Evolutionary conservation across 2,888 invertebrate genomes (phyloP).

Genomic region (Synanthedon andrenaeformis): DNA sequence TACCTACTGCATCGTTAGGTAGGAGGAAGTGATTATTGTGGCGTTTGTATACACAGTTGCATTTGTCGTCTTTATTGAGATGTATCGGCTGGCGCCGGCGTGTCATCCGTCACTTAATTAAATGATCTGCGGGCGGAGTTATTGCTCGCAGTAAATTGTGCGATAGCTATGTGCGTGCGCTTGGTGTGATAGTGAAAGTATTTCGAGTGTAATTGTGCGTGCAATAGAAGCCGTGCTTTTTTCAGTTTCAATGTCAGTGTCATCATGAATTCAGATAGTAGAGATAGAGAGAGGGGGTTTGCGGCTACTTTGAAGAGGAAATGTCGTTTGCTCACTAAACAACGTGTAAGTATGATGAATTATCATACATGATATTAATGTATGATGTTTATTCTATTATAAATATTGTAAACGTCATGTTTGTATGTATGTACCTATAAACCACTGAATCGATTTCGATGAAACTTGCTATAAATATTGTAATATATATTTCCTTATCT

Average conservation of each 20-base stretch:
- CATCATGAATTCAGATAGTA: constrained; percentile 7
- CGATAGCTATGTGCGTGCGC: background rate
- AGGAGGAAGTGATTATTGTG: constrained; percentile 35
- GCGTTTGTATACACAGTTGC: constrained; percentile 15
- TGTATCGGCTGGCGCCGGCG: constrained; percentile 27
- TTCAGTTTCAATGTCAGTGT: constrained; percentile 1
- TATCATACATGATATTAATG: background rate
- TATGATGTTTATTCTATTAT: too few relatives aligned
- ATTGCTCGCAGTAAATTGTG: background rate
- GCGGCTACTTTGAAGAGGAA: constrained; percentile 7
- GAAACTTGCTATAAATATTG: too few relatives aligned
- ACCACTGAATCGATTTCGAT: too few relatives aligned
- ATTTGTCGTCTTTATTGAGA: constrained; percentile 36
- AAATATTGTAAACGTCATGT: too few relatives aligned
- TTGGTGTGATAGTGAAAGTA: background rate
- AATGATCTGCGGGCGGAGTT: background rate
- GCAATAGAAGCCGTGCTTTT: background rate
- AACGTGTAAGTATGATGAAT: constrained; percentile 4
- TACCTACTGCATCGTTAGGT: constrained; percentile 22
- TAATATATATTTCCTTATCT: too few relatives aligned
- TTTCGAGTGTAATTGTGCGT: background rate
- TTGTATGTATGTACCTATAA: background rate
- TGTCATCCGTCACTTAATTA: constrained; percentile 2
- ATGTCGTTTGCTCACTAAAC: constrained; percentile 4
- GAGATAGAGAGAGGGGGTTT: constrained; percentile 7